Evolutionary conservation across 2,888 invertebrate species (phyloP).

Genomic region (Eupelmus urozonus): DNA sequence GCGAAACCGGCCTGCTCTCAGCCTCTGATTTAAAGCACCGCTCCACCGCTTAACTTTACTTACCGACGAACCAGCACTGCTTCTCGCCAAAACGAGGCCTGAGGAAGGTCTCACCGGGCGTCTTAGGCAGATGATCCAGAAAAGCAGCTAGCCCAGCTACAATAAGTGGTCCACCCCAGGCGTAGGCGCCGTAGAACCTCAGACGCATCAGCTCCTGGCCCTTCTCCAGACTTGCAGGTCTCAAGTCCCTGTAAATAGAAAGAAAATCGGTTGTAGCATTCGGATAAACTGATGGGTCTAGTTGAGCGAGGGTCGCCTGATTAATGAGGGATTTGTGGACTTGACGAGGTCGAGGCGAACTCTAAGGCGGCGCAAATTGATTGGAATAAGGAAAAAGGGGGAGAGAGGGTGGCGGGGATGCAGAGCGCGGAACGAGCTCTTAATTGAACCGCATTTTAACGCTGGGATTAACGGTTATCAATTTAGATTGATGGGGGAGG

Average conservation of each 20-base stretch:
- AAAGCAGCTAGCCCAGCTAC: slow-evolving; percentile 87
- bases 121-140: slow-evolving; percentile 84
- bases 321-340: slow-evolving; percentile 18
- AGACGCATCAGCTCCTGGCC: slow-evolving; percentile 90
- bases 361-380: slow-evolving; percentile 20
- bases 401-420: no score
- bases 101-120: slow-evolving; percentile 81
- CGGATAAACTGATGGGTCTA: background rate
- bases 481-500: slow-evolving; percentile 44
- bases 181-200: slow-evolving; percentile 89
- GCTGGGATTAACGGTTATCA: slow-evolving; percentile 46
- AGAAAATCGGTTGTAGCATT: slow-evolving; percentile 16
- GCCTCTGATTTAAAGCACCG: no score
- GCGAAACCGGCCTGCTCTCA: no score
- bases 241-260: slow-evolving; percentile 84
- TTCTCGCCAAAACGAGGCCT: slow-evolving; percentile 88
- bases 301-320: background rate
- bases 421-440: background rate
- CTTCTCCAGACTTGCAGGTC: slow-evolving; percentile 90
- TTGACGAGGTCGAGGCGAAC: slow-evolving; percentile 17
- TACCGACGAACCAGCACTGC: slow-evolving; percentile 91
- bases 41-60: no score
- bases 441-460: slow-evolving; percentile 42
- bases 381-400: slow-evolving; percentile 22
- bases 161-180: slow-evolving; percentile 90